Evolutionary conservation across 2,113 vertebrate genomes (phyloP), one percentile per base, ranked within the genome.

Genomic region (Engraulis encrasicolus): DNA sequence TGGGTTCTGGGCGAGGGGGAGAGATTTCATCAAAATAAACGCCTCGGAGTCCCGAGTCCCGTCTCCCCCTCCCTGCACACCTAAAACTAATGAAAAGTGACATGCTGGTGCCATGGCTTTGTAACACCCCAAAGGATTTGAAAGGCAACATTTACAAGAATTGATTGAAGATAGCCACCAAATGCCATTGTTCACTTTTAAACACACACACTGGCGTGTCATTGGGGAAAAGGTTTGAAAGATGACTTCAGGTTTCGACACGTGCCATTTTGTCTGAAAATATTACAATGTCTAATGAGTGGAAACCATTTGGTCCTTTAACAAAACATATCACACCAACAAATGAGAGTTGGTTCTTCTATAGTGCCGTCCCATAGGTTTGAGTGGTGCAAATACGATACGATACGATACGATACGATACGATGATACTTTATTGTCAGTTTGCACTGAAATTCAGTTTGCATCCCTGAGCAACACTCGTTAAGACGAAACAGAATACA

Each of bases 81-180:
- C 83, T 80, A 77, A n/a, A 34, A 74, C 80, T 91, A 89, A 90
- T 88, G 86, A 89, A 89, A 84, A 83, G 58, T 85, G 52, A 81
- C 89, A 87, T 80, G 86, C 92, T 85, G 82, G 81, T 88, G 88
- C 86, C 86, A 40, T 54, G 61, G 48, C 79, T 71, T 50, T 36
- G 71, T 81, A 78, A 84, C 58, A n/a, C 77, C 85, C 84, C 34
- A 38, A 54, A 37, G 85, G 85, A 82, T 89, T 71, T 48, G 78
- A 87, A 86, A 85, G 84, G 90, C 85, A 91, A 92, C 89, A 89
- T 90, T 92, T 89, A 87, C 88, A 89, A 89, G 89, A 85, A 83
- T 83, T 90, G 85, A 92, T 91, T 90, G 89, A 88, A 92, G 83
- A 77, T 50, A 2, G 27, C 6, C 27, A 15, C 66, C 66, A 74